These are phyloP conservation scores for Lontra canadensis DNA, from an alignment of 2,113 vertebrate genomes.

Conservation along the genomic window DNA sequence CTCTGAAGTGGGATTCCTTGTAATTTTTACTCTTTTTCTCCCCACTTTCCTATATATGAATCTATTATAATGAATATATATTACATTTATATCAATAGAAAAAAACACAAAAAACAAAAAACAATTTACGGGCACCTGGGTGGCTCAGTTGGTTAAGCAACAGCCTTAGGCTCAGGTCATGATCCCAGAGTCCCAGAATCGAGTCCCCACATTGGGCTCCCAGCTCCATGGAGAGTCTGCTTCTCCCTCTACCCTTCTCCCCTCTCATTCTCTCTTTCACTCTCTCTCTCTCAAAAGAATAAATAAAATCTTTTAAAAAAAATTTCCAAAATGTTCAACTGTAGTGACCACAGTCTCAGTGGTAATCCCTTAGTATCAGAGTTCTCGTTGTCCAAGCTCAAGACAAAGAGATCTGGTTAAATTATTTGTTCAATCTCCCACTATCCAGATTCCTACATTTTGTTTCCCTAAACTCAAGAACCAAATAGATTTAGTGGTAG, in stretches of 20 bases:
- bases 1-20: neutral
- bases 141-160: too few relatives aligned
- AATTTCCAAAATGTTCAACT: neutral
- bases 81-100: neutral
- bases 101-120: neutral
- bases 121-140: too few relatives aligned
- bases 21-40: neutral
- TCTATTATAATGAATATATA: neutral
- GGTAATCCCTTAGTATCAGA: neutral
- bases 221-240: too few relatives aligned
- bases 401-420: neutral
- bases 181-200: too few relatives aligned
- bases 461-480: constrained; percentile 13
- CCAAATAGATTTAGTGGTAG: constrained; percentile 2
- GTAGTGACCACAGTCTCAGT: neutral
- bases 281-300: too few relatives aligned
- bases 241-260: too few relatives aligned
- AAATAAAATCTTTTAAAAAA: neutral
- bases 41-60: neutral
- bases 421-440: constrained; percentile 31
- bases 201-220: too few relatives aligned
- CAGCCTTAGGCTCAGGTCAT: too few relatives aligned
- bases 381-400: constrained; percentile 1
- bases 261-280: too few relatives aligned
- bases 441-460: neutral